These are phyloP conservation scores for Crossocerus cetratus DNA, from an alignment of 2,888 invertebrate genomes.

Conservation along the genomic window DNA sequence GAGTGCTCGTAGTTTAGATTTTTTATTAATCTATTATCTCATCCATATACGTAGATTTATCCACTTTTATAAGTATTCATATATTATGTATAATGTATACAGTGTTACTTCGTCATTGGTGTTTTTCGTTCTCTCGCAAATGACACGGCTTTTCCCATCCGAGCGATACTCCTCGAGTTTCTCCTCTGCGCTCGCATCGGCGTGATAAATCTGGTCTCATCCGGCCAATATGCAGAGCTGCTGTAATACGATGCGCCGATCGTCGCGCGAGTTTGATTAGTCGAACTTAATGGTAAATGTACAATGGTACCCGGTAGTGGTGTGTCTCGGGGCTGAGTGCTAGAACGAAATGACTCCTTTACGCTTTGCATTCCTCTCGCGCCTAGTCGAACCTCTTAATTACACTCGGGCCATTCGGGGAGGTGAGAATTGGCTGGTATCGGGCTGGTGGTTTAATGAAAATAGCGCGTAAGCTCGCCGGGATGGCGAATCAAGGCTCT, in stretches of 20 bases:
- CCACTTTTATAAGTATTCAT: constrained; percentile 58
- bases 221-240: neutral
- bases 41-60: constrained; percentile 65
- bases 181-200: neutral
- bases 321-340: neutral
- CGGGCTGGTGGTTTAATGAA: neutral
- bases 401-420: neutral
- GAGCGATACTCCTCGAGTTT: neutral
- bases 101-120: constrained; percentile 59
- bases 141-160: constrained; percentile 27
- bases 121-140: constrained; percentile 44
- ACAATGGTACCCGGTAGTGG: neutral
- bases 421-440: neutral
- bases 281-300: neutral
- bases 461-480: neutral
- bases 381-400: neutral
- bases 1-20: constrained; percentile 64
- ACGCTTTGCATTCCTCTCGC: neutral
- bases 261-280: neutral
- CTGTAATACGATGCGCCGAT: constrained; percentile 22
- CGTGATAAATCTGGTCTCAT: neutral
- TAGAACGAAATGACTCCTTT: neutral
- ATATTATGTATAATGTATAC: constrained; percentile 70
- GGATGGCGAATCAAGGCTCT: neutral
- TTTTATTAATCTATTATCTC: constrained; percentile 70